Evolutionary conservation across 2,888 invertebrate genomes (phyloP), one percentile per base, ranked within the genome.

Genomic region (Rhingia rostrata): DNA sequence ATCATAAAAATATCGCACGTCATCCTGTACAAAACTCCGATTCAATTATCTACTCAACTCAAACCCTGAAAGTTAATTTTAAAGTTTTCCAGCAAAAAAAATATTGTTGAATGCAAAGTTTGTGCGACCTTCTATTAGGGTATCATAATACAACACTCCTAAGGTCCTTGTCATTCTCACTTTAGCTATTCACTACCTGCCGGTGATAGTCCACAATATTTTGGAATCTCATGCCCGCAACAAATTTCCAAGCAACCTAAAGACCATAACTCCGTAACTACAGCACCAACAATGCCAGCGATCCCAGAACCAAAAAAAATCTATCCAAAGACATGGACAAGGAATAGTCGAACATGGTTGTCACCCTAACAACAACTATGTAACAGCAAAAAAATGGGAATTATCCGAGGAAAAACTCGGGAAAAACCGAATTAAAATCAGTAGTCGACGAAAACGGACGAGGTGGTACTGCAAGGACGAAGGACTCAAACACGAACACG

Each of bases 401-500:
- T 60, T 69, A 80, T 74, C 66, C 79, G 4, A 74, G 64, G 54
- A 56, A 45, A 61, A 58, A 67, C 51, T 54, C 37, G 39, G 39
- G 49, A 69, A 63, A 81, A 74, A 77, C 63, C 74, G 78, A 79
- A 84, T 79, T 74, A 84, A 79, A 73, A 56, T 66, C 67, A 69
- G 39, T 69, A 33, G 41, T 60, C 32, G 58, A 60, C 41, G 43
- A 58, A 60, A 4, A n/a, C 4, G 6, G 30, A 14, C 51, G 10
- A 14, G 32, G 10, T 9, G 7, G 22, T 4, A 30, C 10, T 32
- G 1, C 7, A 32, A 41, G 51, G 30, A 66, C 14, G 51, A 66
- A 66, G 51, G 47, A 22, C 22, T 22, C 22, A 1, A 41, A 63
- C 75, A 82, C 10, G 70, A 66, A 72, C 45, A 73, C 53, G 51